These are phyloP conservation scores for Gopherus flavomarginatus DNA, from an alignment of 2,113 vertebrate species.

Conservation along the genomic window DNA sequence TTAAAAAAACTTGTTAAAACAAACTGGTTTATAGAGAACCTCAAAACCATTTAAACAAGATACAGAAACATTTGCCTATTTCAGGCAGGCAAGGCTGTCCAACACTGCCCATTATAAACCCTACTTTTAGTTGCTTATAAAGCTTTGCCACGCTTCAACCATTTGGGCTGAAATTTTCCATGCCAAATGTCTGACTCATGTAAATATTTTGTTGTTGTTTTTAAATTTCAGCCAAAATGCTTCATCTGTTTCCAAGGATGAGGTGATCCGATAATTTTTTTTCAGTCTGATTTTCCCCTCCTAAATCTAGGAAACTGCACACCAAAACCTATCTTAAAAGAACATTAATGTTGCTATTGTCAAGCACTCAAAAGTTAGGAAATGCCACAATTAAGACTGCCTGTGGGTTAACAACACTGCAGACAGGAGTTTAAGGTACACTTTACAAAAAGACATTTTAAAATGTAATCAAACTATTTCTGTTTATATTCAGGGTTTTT, in stretches of 20 bases:
- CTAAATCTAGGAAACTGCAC: no score
- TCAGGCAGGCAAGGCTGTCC: neutral
- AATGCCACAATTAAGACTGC: neutral
- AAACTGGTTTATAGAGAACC: neutral
- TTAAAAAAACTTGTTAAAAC: neutral
- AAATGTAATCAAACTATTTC: neutral
- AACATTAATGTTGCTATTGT: neutral
- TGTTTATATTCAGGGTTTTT: neutral
- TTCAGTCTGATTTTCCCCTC: neutral
- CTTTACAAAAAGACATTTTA: neutral
- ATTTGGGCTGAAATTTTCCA: neutral
- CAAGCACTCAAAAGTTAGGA: neutral
- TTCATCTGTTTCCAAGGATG: neutral
- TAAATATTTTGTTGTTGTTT: neutral
- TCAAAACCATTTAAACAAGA: neutral
- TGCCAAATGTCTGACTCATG: neutral
- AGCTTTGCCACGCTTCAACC: neutral
- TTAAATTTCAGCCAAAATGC: neutral
- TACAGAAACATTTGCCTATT: neutral
- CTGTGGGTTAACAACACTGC: neutral
- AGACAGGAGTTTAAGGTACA: neutral
- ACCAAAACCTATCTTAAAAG: neutral
- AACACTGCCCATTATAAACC: neutral
- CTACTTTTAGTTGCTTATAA: neutral
- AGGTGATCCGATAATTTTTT: neutral